Percentiles rank a stretch among this genome's conserved stretches.
These are phyloP conservation scores for Ianthella basta DNA, from an alignment of 37 sponge, comb jelly and placozoan genomes.

Conservation along the genomic window DNA sequence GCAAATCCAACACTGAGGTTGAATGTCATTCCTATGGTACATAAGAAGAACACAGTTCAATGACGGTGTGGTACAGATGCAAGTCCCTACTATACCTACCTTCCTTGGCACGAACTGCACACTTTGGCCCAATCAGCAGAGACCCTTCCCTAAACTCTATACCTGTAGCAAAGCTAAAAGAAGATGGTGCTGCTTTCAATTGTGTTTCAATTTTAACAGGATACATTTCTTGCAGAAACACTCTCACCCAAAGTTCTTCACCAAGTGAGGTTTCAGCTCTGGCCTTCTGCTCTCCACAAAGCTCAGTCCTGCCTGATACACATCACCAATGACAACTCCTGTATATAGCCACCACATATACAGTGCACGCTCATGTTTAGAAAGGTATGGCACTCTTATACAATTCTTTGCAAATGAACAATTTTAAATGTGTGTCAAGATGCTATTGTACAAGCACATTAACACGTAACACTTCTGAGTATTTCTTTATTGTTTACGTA, in stretches of 20 bases:
- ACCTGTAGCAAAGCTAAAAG: conserved; percentile 83
- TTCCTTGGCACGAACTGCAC: conserved; percentile 40
- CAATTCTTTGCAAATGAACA: too few relatives aligned
- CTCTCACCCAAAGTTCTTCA: conserved; percentile 78
- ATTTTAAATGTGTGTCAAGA: too few relatives aligned
- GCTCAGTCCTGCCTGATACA: conserved; percentile 63
- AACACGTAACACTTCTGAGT: too few relatives aligned
- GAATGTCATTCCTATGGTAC: conserved; percentile 73
- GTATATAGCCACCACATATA: not conserved
- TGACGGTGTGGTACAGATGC: not conserved
- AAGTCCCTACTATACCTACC: conserved; percentile 32
- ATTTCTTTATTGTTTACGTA: too few relatives aligned
- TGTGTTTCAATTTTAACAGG: not conserved
- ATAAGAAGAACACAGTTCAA: not conserved
- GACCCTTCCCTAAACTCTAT: conserved; percentile 92
- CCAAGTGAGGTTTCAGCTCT: conserved; percentile 68
- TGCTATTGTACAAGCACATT: too few relatives aligned
- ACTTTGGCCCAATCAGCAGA: conserved; percentile 81
- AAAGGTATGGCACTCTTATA: not conserved
- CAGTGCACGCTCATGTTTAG: not conserved
- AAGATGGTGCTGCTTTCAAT: not conserved
- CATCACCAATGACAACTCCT: conserved; percentile 71
- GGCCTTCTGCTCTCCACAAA: conserved; percentile 65
- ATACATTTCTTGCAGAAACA: not conserved
- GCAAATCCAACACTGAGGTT: conserved; percentile 78